phyloP scores from a whole-genome alignment of 2,797 vertebrate genomes.

The Ptychobarbus kaznakovi region DNA sequence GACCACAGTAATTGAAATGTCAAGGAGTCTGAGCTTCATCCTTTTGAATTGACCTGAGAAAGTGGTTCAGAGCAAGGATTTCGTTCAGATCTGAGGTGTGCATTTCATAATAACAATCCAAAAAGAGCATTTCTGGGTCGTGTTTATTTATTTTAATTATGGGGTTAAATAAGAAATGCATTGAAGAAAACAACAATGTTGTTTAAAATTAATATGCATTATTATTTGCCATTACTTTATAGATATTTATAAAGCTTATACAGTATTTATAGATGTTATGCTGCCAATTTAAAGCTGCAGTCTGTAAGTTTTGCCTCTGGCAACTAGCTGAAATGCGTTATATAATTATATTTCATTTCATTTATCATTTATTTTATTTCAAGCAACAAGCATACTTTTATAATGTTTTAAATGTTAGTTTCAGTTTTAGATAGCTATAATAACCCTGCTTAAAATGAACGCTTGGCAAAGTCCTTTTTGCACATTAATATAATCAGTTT shows the following conservation, averaged over 20 bases:
- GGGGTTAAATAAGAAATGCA: neutral
- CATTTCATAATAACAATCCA: neutral
- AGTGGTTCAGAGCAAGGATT: neutral
- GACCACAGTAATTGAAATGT: conserved; percentile 40
- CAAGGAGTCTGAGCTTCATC: conserved; percentile 59
- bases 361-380: neutral
- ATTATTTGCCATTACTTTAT: neutral
- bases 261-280: neutral
- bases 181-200: neutral
- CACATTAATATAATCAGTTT: neutral
- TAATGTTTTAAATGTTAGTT: neutral
- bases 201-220: neutral
- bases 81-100: neutral
- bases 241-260: too few species aligned
- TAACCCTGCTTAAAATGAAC: neutral
- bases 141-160: neutral
- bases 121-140: neutral
- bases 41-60: conserved; percentile 33
- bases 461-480: neutral
- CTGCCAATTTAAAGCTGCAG: neutral
- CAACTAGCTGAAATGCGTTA: too few species aligned
- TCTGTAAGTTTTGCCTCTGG: neutral
- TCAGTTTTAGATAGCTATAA: neutral
- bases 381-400: neutral
- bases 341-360: too few species aligned